Evolutionary conservation across 2,888 invertebrate species (phyloP).

Genomic region (Acleris literana): DNA sequence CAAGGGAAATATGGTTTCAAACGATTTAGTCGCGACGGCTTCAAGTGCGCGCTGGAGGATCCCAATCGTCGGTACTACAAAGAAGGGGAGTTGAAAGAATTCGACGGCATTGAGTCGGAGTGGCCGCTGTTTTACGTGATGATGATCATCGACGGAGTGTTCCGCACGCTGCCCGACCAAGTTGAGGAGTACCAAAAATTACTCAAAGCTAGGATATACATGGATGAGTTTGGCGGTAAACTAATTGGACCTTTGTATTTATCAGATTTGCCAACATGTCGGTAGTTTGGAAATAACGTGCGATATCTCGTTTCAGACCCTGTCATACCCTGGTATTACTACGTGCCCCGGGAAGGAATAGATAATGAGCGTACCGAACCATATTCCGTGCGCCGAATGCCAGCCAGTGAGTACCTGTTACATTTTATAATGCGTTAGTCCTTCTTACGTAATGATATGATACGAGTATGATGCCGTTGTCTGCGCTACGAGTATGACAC

Average conservation of each 20-base stretch:
- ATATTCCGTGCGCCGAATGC: constrained; percentile 85
- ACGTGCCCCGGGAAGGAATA: constrained; percentile 88
- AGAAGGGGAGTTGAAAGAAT: constrained; percentile 96
- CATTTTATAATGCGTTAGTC: background rate
- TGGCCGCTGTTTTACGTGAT: constrained; percentile 98
- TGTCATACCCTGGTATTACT: constrained; percentile 97
- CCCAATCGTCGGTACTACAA: constrained; percentile 90
- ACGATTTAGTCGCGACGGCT: constrained; percentile 97
- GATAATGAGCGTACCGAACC: constrained; percentile 89
- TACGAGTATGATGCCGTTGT: background rate
- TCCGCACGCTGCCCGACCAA: constrained; percentile 93
- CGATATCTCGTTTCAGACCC: constrained; percentile 86
- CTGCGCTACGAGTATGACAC: too few species aligned
- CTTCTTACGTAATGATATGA: too few species aligned
- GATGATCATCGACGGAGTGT: constrained; percentile 98
- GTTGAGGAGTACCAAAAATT: constrained; percentile 96
- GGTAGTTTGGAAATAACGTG: constrained; percentile 18
- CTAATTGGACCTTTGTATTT: constrained; percentile 1
- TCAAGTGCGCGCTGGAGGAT: constrained; percentile 94
- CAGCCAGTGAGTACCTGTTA: constrained; percentile 80
- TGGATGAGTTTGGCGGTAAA: constrained; percentile 91
- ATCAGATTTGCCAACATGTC: background rate
- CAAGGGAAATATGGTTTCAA: constrained; percentile 97
- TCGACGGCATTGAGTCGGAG: constrained; percentile 98
- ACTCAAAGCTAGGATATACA: constrained; percentile 90